Percentiles rank a stretch among this genome's conserved stretches.
Conservation (phyloP, 1,140 invertebrate genomes). For the Venustaconcha ellipsiformis region DNA sequence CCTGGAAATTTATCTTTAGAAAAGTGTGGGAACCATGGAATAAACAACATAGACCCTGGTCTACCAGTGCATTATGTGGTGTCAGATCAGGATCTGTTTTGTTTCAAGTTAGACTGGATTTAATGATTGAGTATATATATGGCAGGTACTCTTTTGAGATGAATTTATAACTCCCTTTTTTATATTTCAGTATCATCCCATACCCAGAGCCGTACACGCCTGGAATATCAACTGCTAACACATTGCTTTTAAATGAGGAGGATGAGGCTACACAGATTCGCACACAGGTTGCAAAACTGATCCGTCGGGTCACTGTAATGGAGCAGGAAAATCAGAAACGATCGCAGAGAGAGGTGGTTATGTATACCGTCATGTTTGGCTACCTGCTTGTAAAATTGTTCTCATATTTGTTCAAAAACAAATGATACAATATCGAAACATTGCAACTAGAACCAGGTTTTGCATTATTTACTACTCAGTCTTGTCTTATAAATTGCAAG, state of each 20-base stretch:
- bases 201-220: conserved; percentile 36
- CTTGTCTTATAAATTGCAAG: no score
- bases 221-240: conserved; percentile 41
- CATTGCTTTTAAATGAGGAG: conserved; percentile 43
- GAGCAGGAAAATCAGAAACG: conserved; percentile 48
- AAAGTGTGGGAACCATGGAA: no score
- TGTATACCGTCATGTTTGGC: conserved; percentile 45
- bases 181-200: conserved; percentile 15
- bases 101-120: no score
- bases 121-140: no score
- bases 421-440: conserved; percentile 13
- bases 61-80: no score
- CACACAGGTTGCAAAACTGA: conserved; percentile 44
- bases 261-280: conserved; percentile 40
- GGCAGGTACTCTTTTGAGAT: no score
- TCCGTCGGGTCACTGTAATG: conserved; percentile 37
- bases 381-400: conserved; percentile 47
- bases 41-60: no score
- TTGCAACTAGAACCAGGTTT: no score
- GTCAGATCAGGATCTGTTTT: no score
- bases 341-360: conserved; percentile 37
- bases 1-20: no score
- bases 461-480: no score
- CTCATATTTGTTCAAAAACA: conserved; percentile 37
- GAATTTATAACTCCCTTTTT: neutral